phyloP scores from a whole-genome alignment of 2,113 vertebrate species.

The Phodopus roborovskii region DNA sequence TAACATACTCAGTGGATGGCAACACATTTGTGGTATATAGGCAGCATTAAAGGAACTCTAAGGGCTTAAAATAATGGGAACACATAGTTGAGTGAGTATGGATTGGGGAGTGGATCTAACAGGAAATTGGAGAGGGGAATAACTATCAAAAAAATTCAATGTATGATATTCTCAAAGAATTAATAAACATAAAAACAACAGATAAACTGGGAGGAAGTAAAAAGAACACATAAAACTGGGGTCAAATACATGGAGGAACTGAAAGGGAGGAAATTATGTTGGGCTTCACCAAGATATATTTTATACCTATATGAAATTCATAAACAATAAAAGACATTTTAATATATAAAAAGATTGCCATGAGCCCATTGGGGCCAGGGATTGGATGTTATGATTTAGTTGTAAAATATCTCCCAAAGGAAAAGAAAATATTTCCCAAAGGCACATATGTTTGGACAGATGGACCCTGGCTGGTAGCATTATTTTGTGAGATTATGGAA shows the following conservation, averaged over 20 bases:
- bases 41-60: neutral
- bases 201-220: neutral
- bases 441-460: neutral
- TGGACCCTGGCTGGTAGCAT: neutral
- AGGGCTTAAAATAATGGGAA: rapidly evolving
- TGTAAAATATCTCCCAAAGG: neutral
- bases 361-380: too few relatives aligned
- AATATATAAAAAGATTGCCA: neutral
- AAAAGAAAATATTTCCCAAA: neutral
- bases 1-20: neutral
- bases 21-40: neutral
- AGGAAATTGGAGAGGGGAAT: neutral
- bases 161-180: neutral
- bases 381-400: neutral
- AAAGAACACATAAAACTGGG: neutral
- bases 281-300: neutral
- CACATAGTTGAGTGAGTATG: neutral
- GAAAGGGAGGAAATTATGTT: neutral
- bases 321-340: neutral
- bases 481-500: neutral
- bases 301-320: neutral
- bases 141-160: neutral
- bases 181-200: neutral
- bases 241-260: neutral
- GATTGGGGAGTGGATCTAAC: neutral